Percentiles rank a stretch among this genome's conserved stretches.
phyloP scores from a whole-genome alignment of 1,140 invertebrate genomes.

The Drosophila punjabiensis region DNA sequence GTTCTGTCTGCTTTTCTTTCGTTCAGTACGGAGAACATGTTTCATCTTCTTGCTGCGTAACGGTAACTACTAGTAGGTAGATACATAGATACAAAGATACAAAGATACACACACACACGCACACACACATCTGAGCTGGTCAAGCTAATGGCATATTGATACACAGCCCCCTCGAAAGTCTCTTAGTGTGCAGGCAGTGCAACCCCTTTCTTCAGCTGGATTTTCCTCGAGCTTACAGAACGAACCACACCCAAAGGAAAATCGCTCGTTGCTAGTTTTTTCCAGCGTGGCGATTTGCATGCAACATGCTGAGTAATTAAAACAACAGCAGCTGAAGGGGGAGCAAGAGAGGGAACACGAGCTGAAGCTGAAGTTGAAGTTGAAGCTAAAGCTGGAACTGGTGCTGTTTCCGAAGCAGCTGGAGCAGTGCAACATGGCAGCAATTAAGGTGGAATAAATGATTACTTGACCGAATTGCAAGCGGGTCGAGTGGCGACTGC shows the following conservation, averaged over 20 bases:
- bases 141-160: constrained; percentile 67
- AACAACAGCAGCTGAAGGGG: constrained; percentile 47
- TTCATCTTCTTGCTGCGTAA: constrained; percentile 74
- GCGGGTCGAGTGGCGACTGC: constrained; percentile 13
- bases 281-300: constrained; percentile 57
- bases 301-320: constrained; percentile 78
- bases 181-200: neutral
- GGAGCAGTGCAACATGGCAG: constrained; percentile 31
- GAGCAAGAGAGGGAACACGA: too few species aligned
- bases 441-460: constrained; percentile 45
- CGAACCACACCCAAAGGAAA: constrained; percentile 51
- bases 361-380: neutral
- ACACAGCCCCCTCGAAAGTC: constrained; percentile 22
- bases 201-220: constrained; percentile 5
- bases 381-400: neutral
- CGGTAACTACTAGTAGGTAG: constrained; percentile 72
- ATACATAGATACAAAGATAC: constrained; percentile 41
- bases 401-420: constrained; percentile 16
- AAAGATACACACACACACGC: neutral
- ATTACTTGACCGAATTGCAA: constrained; percentile 59
- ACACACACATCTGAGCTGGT: constrained; percentile 2
- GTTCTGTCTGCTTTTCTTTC: constrained; percentile 9
- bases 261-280: constrained; percentile 39
- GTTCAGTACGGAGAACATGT: constrained; percentile 29
- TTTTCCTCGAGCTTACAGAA: constrained; percentile 12